These are phyloP conservation scores for Oreochromis grahami DNA, from an alignment of 2,797 vertebrate genomes.

Conservation along the genomic window DNA sequence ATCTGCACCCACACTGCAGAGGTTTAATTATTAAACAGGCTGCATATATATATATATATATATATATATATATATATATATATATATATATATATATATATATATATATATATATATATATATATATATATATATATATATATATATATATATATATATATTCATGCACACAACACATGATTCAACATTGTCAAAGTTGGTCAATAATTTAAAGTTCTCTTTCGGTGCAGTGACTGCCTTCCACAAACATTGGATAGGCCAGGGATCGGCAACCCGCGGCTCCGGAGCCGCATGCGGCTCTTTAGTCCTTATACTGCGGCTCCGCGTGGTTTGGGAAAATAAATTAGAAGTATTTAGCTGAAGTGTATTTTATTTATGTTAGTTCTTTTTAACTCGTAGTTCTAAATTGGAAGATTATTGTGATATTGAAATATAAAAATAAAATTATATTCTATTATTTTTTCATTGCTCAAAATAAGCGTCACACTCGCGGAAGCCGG, in stretches of 20 bases:
- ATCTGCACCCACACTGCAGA: not conserved
- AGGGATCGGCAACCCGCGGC: too few species aligned
- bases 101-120: not conserved
- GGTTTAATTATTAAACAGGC: constrained; percentile 14
- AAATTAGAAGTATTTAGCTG: too few species aligned
- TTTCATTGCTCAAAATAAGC: too few species aligned
- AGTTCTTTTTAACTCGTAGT: too few species aligned
- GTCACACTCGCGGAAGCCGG: too few species aligned
- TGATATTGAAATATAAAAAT: too few species aligned
- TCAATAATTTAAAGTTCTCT: constrained; percentile 21
- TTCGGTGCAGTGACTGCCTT: not conserved
- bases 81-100: not conserved
- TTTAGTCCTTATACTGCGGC: too few species aligned
- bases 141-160: not conserved
- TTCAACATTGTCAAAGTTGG: not conserved
- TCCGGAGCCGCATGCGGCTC: too few species aligned
- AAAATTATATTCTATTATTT: too few species aligned
- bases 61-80: not conserved
- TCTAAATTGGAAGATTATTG: too few species aligned
- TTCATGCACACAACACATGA: not conserved
- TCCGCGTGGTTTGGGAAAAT: too few species aligned
- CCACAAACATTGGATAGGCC: accelerated
- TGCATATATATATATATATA: not conserved
- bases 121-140: not conserved
- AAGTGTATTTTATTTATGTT: too few species aligned